Evolutionary conservation across 2,888 invertebrate species (phyloP), one percentile per base, ranked within the genome.

Genomic region (Gasteruption jaculator): DNA sequence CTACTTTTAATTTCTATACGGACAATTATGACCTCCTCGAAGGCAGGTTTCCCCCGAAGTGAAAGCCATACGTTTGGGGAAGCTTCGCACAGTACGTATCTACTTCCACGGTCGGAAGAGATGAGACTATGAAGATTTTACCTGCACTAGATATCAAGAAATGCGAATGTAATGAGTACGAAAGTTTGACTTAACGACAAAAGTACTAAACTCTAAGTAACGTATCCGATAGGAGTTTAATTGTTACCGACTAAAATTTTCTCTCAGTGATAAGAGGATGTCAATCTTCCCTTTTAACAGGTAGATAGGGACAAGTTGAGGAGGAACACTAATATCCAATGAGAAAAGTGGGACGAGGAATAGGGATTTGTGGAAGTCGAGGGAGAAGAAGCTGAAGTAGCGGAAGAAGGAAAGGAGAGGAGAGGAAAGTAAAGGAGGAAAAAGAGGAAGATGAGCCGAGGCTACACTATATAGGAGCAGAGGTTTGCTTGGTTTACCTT

Each of bases 211-310:
- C 45, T 49, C 36, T 16, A 46, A 38, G 42, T 45, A 43, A 45
- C 33, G 44, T 45, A 46, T 40, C 50, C 49, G 58, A 60, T 56
- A 60, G 54, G 42, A 44, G 52, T 52, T 54, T 61, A 60, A 63
- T 62, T 60, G 58, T 54, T 54, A 53, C 38, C 27, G 31, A 46
- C 52, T 45, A 52, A 58, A 61, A 60, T 55, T 50, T 55, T 43
- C 52, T 41, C 35, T 19, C 29, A 35, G 45, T 48, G 57, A 60
- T 58, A 58, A 56, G 54, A 50, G 44, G 51, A 54, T 56, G 52
- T 54, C 53, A 60, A 57, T 54, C 49, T 54, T 26, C 32, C 38
- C 45, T 43, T 41, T 41, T 46, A 49, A 49, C 49, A 27, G 47
- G 49, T 41, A 47, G 49, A 49, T 50, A 27, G 47, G 49, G 46